phyloP scores from a whole-genome alignment of 1,140 invertebrate genomes.

The Listronotus bonariensis region DNA sequence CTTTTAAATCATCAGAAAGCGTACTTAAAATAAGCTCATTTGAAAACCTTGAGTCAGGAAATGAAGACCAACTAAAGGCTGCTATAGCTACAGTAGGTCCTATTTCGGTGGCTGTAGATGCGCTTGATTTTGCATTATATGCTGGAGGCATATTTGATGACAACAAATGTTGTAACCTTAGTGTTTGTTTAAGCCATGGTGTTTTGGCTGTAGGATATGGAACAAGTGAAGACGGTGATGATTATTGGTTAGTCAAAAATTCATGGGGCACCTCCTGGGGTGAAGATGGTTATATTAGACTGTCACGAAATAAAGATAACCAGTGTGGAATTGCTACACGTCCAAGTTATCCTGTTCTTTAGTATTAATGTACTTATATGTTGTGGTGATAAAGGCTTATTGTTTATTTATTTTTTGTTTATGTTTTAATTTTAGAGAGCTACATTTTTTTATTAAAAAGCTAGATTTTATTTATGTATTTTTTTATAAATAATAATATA shows the following conservation, averaged over 20 bases:
- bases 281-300: conserved; percentile 84
- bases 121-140: conserved; percentile 76
- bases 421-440: too few relatives aligned
- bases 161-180: conserved; percentile 69
- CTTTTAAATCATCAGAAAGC: conserved; percentile 65
- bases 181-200: conserved; percentile 81
- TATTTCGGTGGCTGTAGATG: conserved; percentile 90
- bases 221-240: conserved; percentile 61
- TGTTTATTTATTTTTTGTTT: too few relatives aligned
- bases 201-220: conserved; percentile 87
- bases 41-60: conserved; percentile 75
- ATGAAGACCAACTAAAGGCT: conserved; percentile 72
- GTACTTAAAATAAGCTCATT: conserved; percentile 84
- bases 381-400: too few relatives aligned
- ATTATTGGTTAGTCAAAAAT: conserved; percentile 87
- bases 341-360: conserved; percentile 84
- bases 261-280: conserved; percentile 88
- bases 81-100: conserved; percentile 92
- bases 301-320: conserved; percentile 85
- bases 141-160: conserved; percentile 66
- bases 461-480: too few relatives aligned
- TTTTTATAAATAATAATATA: too few relatives aligned
- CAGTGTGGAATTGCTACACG: conserved; percentile 88
- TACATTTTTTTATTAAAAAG: too few relatives aligned
- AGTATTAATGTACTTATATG: too few relatives aligned